phyloP scores from a whole-genome alignment of 2,888 invertebrate genomes.

The Liopterus haemorrhoidalis region DNA sequence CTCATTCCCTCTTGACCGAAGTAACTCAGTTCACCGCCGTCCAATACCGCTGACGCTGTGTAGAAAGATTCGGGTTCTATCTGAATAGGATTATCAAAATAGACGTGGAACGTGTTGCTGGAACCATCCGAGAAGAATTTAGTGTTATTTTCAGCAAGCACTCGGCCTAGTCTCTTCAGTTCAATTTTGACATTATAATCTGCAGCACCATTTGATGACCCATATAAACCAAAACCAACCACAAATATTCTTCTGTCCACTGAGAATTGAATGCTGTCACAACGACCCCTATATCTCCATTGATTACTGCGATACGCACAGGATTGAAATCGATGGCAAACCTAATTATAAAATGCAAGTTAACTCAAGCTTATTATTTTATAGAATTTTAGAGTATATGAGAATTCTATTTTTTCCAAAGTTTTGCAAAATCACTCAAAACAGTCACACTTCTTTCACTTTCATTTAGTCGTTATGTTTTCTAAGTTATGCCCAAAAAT shows the following conservation, averaged over 20 bases:
- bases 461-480: too few species aligned
- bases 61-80: constrained; percentile 92
- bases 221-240: constrained; percentile 92
- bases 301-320: constrained; percentile 95
- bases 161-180: constrained; percentile 79
- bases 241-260: constrained; percentile 94
- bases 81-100: constrained; percentile 76
- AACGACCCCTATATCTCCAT: constrained; percentile 93
- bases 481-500: too few species aligned
- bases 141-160: constrained; percentile 85
- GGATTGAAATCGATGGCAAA: constrained; percentile 92
- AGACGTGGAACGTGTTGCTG: constrained; percentile 90
- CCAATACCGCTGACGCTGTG: constrained; percentile 91
- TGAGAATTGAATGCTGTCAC: constrained; percentile 94
- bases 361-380: constrained; percentile 13
- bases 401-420: too few species aligned
- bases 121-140: constrained; percentile 96
- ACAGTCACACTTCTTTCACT: too few species aligned
- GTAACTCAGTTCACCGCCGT: constrained; percentile 90
- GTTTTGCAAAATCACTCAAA: too few species aligned
- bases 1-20: constrained; percentile 96
- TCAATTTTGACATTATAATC: constrained; percentile 94
- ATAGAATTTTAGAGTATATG: too few species aligned
- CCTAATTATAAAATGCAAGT: constrained; percentile 49
- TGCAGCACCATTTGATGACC: constrained; percentile 91